phyloP scores from a whole-genome alignment of 2,797 vertebrate species.

The Jordanella pulchra region DNA sequence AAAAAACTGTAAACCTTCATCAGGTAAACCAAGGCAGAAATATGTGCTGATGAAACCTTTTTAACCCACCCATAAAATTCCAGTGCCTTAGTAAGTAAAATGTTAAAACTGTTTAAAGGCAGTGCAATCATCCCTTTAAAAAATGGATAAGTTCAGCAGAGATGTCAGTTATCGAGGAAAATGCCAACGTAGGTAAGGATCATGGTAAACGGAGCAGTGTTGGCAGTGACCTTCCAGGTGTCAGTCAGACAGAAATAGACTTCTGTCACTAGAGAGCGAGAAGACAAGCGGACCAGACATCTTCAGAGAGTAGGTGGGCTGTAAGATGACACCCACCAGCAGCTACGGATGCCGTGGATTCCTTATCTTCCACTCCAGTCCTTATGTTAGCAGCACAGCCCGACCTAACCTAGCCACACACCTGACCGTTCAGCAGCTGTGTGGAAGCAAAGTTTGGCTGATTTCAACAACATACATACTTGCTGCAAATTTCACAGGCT shows the following conservation, averaged over 20 bases:
- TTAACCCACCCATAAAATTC: neutral
- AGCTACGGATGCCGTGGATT: conserved; percentile 23
- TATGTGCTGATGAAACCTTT: neutral
- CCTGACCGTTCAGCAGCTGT: neutral
- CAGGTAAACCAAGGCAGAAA: neutral
- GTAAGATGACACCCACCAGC: conserved; percentile 59
- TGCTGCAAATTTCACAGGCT: conserved; percentile 16
- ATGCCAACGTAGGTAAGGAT: neutral
- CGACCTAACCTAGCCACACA: neutral
- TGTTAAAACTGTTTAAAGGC: conserved; percentile 16
- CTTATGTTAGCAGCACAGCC: conserved; percentile 18
- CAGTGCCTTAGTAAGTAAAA: conserved; percentile 14
- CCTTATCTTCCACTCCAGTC: conserved; percentile 9
- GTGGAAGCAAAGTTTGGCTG: neutral
- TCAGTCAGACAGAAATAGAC: conserved; percentile 61
- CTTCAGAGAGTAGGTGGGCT: conserved; percentile 44
- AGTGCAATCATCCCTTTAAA: conserved; percentile 29
- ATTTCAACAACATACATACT: conserved; percentile 17
- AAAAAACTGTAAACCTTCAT: conserved; percentile 1
- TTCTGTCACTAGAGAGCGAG: conserved; percentile 40
- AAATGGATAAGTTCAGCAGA: neutral
- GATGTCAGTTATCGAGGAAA: conserved; percentile 3
- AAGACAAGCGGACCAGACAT: conserved; percentile 37
- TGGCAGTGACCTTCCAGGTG: conserved; percentile 54
- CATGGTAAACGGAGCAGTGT: conserved; percentile 27